phyloP scores from a whole-genome alignment of 2,797 vertebrate species.

The Oreochromis grahami region DNA sequence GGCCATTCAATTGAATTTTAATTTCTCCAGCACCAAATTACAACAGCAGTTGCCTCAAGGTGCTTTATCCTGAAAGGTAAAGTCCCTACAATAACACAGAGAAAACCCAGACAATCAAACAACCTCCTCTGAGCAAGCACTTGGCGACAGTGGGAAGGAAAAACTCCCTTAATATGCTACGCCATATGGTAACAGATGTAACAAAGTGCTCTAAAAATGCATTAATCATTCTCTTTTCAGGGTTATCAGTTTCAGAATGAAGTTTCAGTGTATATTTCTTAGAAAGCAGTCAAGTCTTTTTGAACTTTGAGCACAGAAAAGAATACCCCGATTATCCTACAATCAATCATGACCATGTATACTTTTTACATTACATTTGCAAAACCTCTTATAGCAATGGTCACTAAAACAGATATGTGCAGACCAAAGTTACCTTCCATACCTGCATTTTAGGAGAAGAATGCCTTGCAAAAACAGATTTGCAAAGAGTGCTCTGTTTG shows the following conservation, averaged over 20 bases:
- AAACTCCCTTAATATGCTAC: neutral
- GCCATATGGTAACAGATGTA: neutral
- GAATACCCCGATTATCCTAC: neutral
- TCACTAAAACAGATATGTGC: neutral
- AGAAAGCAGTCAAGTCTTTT: neutral
- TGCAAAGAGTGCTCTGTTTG: neutral
- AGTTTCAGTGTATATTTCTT: neutral
- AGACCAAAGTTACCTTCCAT: neutral
- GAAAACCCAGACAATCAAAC: neutral
- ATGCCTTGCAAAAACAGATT: neutral
- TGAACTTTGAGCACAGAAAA: neutral
- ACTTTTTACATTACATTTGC: neutral
- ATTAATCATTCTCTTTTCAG: neutral
- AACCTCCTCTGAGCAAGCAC: neutral
- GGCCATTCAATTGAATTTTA: neutral
- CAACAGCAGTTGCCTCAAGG: neutral
- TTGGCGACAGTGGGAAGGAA: neutral
- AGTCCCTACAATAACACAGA: neutral
- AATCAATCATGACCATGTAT: neutral
- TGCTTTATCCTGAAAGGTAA: neutral
- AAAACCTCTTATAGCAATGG: neutral
- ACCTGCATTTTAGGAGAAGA: neutral
- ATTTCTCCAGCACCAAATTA: neutral
- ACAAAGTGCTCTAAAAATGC: neutral
- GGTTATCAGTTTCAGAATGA: neutral